Evolutionary conservation across 2,113 vertebrate species (phyloP).

Genomic region (Zosterops hypoxanthus): DNA sequence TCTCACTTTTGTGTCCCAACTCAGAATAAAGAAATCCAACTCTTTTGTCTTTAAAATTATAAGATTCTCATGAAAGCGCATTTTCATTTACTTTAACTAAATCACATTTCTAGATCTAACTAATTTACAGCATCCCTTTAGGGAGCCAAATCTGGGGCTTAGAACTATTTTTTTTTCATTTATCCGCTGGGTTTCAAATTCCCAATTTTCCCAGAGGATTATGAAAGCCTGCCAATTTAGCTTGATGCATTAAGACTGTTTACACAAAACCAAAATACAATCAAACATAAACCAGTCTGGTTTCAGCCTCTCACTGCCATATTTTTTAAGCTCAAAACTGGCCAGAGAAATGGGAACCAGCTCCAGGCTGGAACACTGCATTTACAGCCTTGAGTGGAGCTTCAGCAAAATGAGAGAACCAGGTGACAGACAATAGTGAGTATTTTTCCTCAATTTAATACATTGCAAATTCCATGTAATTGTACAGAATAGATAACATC

Average conservation of each 20-base stretch:
- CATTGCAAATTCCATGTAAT: not conserved
- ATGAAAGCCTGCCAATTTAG: conserved; percentile 13
- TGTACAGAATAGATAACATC: not conserved
- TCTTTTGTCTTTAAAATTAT: not conserved
- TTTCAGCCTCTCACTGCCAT: not conserved
- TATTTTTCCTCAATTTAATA: not conserved
- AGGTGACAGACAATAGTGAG: not conserved
- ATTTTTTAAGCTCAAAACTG: not conserved
- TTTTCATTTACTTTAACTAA: conserved; percentile 21
- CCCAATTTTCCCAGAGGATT: conserved; percentile 41
- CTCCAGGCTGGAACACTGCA: not conserved
- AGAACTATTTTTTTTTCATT: conserved; percentile 22
- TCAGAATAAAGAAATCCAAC: not conserved
- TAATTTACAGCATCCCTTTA: conserved; percentile 6
- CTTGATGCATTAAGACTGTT: conserved; percentile 36
- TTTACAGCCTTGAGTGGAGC: not conserved
- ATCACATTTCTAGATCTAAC: conserved; percentile 8
- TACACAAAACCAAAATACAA: conserved; percentile 36
- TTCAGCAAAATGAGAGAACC: not conserved
- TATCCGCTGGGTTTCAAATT: conserved; percentile 19
- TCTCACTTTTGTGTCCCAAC: not conserved
- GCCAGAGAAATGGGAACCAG: not conserved
- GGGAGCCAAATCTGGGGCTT: conserved; percentile 1
- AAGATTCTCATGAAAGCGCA: not conserved
- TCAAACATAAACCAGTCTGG: not conserved